A percentile compares a stretch with the other conserved stretches of the same genome.
These are phyloP conservation scores for Leucania comma DNA, from an alignment of 2,888 invertebrate genomes.

Conservation along the genomic window DNA sequence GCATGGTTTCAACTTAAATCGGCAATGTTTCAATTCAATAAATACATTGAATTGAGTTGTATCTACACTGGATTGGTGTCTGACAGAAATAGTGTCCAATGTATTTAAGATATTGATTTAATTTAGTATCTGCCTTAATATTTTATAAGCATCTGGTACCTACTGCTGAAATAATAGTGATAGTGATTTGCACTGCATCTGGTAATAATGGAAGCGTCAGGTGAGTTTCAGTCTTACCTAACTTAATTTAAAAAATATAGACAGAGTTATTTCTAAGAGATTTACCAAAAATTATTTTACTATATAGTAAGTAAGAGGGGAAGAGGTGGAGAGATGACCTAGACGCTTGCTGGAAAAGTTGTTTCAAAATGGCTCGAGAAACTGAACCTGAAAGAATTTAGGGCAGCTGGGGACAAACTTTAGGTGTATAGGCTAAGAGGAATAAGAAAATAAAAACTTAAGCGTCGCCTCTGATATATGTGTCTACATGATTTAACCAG, in stretches of 20 bases:
- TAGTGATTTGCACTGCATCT: background rate
- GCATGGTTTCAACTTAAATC: background rate
- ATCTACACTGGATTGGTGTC: slow-evolving; percentile 22
- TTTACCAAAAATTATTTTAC: too few relatives aligned
- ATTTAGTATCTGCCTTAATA: background rate
- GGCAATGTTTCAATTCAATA: slow-evolving; percentile 18
- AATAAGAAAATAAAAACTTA: background rate
- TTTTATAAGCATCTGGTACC: background rate
- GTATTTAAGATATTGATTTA: slow-evolving; percentile 1
- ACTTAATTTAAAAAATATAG: too few relatives aligned
- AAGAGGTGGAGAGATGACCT: too few relatives aligned
- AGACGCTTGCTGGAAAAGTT: too few relatives aligned
- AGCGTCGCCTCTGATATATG: background rate
- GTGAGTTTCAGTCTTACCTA: too few relatives aligned
- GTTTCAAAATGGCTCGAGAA: too few relatives aligned
- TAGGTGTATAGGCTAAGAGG: too few relatives aligned
- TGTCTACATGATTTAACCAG: slow-evolving; percentile 32
- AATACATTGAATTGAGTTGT: slow-evolving; percentile 38
- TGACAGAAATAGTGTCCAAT: slow-evolving; percentile 11
- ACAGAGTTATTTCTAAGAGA: too few relatives aligned
- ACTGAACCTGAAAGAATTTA: too few relatives aligned
- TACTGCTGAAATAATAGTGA: background rate
- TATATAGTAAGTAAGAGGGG: too few relatives aligned
- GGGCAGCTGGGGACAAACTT: too few relatives aligned
- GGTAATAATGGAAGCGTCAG: background rate